These are phyloP conservation scores for Ophthalmolycus amberensis DNA, from an alignment of 2,113 vertebrate genomes.

Conservation along the genomic window DNA sequence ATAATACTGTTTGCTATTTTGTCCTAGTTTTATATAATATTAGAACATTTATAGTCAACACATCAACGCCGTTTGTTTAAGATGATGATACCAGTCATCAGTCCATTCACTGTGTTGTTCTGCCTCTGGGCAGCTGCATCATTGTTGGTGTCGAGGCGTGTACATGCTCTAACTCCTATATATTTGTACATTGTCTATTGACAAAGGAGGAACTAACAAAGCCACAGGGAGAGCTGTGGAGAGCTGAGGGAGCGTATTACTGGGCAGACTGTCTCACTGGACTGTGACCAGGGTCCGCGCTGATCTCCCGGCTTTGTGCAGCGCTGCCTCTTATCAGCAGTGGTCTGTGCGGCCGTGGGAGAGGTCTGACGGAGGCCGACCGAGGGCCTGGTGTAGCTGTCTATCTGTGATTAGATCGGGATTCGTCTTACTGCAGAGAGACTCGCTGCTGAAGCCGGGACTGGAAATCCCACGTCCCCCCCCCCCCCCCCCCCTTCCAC, in stretches of 20 bases:
- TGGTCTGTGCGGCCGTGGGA: slow-evolving; percentile 72
- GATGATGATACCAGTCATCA: background rate
- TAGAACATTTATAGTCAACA: background rate
- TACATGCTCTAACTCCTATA: slow-evolving; percentile 15
- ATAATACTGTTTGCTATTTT: background rate
- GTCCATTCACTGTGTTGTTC: background rate
- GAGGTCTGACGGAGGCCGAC: slow-evolving; percentile 63
- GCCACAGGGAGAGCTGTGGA: slow-evolving; percentile 54
- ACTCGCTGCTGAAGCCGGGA: slow-evolving; percentile 39
- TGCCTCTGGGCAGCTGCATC: slow-evolving; percentile 7
- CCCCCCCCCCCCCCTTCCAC: slow-evolving; percentile 43
- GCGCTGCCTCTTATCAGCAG: slow-evolving; percentile 69
- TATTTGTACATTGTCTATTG: slow-evolving; percentile 47
- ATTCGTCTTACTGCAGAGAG: slow-evolving; percentile 62
- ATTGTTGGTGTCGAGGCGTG: slow-evolving; percentile 18
- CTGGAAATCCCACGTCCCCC: slow-evolving; percentile 55
- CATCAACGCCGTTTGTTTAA: background rate
- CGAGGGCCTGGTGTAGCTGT: slow-evolving; percentile 43
- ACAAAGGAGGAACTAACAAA: slow-evolving; percentile 58
- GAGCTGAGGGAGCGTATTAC: slow-evolving; percentile 64
- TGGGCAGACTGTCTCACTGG: slow-evolving; percentile 66
- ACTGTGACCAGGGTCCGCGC: slow-evolving; percentile 55
- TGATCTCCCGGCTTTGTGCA: slow-evolving; percentile 73
- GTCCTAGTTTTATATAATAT: background rate
- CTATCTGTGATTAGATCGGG: slow-evolving; percentile 79